Evolutionary conservation across 2,888 invertebrate genomes (phyloP).

Genomic region (Cordilura impudica): DNA sequence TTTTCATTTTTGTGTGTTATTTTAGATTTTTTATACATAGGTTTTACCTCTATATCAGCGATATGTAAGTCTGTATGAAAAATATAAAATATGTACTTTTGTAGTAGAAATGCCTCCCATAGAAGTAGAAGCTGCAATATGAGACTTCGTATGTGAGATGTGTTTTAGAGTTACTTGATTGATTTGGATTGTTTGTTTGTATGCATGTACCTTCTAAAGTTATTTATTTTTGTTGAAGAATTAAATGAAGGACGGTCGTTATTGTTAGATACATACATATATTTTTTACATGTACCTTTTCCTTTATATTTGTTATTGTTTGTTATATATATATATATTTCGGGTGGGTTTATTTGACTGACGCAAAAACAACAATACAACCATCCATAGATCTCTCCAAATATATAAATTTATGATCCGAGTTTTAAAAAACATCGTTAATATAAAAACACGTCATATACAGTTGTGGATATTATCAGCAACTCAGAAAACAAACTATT

Average conservation of each 20-base stretch:
- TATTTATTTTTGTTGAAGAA: constrained; percentile 18
- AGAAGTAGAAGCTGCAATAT: background rate
- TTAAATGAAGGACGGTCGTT: constrained; percentile 55
- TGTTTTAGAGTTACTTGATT: background rate
- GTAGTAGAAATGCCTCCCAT: background rate
- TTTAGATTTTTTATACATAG: background rate
- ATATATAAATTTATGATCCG: background rate
- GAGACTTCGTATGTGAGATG: background rate
- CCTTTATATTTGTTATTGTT: constrained; percentile 7
- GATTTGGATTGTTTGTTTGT: constrained; percentile 1
- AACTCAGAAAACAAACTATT: no score
- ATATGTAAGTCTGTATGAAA: background rate
- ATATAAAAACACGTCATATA: constrained; percentile 53
- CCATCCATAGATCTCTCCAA: background rate
- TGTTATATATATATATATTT: constrained; percentile 14
- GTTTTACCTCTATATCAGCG: background rate
- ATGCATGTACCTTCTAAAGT: constrained; percentile 1
- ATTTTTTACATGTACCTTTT: background rate
- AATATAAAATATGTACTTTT: background rate
- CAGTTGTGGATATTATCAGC: constrained; percentile 21
- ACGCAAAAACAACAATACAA: background rate
- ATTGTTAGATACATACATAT: background rate
- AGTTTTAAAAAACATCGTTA: no score
- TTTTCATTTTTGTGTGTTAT: background rate
- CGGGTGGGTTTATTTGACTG: constrained; percentile 53